Evolutionary conservation across 2,797 vertebrate species (phyloP).

Genomic region (Trachops cirrhosus): DNA sequence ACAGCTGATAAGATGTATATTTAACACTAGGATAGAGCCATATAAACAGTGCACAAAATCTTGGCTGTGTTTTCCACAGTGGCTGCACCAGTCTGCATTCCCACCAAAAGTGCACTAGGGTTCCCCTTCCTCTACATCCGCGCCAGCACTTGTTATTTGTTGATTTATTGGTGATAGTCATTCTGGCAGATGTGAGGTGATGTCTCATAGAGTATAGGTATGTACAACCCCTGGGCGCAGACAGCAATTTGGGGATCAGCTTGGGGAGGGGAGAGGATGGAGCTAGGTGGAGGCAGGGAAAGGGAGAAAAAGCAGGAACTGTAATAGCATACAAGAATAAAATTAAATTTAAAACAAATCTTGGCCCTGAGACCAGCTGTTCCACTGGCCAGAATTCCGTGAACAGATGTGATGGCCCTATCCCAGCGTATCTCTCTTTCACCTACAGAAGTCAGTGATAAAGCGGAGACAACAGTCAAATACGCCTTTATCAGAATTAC

Average conservation of each 20-base stretch:
- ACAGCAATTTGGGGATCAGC: too few species aligned
- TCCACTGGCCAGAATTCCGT: constrained; percentile 49
- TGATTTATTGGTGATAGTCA: not conserved
- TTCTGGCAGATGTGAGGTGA: not conserved
- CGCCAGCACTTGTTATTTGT: too few species aligned
- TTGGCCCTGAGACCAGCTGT: not conserved
- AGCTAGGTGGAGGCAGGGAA: too few species aligned
- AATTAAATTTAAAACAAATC: not conserved
- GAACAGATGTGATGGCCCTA: constrained; percentile 53
- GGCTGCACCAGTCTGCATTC: not conserved
- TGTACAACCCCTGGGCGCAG: not conserved
- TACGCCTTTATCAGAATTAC: not conserved
- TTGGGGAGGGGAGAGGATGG: too few species aligned
- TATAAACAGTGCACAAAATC: constrained; percentile 35
- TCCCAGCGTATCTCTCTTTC: constrained; percentile 27
- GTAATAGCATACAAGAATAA: too few species aligned
- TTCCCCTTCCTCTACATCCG: not conserved
- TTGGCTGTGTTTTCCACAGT: not conserved
- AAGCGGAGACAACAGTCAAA: too few species aligned
- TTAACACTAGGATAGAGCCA: not conserved
- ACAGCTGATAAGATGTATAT: constrained; percentile 6
- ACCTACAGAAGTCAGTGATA: not conserved
- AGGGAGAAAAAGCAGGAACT: too few species aligned
- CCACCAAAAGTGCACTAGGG: not conserved
- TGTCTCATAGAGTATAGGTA: not conserved